Evolutionary conservation across 2,888 invertebrate genomes (phyloP), one percentile per base, ranked within the genome.

Genomic region (Drosophila helvetica): DNA sequence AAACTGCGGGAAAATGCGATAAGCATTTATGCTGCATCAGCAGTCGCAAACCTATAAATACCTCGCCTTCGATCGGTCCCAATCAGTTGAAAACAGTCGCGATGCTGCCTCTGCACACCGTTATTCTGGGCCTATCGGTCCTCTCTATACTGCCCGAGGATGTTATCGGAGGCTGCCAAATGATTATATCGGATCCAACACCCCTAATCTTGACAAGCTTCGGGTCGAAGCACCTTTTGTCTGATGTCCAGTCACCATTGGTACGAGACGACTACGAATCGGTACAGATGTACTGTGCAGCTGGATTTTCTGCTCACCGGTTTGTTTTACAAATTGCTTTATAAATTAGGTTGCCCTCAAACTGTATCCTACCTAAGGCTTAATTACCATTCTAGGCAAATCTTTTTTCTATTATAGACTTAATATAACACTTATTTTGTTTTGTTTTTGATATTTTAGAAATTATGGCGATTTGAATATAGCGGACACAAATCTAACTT

Each of bases 31-130:
- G 61, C 61, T 5, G 12, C 27, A 17, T 62, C 48, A 30, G 62
- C 48, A 15, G 2, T 6, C 7, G 9, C 1, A 8, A 15, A 15
- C 19, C 27, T 63, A 48, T 50, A 62, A 62, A 63, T 19, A 19
- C 64, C 15, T 15, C 6, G 5, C 2, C 38, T 15, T 6, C 17
- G 17, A 19, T 12, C 2, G 9, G n/a, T 8, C 9, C 15, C n/a
- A 15, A 48, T 62, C 42, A 62, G 62, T 62, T 30, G 1, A 42
- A 30, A 19, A 17, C 22, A 47, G n/a, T 62, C 48, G 64, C 64
- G 42, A 62, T 62, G 62, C 17, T 38, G 42, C 15, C 64, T 15
- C 18, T 50, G n/a, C 8, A 30, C 48, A 10, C 48, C 3, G 10
- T 63, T 15, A 4, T 30, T 2, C 8, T 48, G 19, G 63, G 38